Base-by-base conservation (phyloP, 2,888 invertebrate species). In the Epiblema foenella region DNA sequence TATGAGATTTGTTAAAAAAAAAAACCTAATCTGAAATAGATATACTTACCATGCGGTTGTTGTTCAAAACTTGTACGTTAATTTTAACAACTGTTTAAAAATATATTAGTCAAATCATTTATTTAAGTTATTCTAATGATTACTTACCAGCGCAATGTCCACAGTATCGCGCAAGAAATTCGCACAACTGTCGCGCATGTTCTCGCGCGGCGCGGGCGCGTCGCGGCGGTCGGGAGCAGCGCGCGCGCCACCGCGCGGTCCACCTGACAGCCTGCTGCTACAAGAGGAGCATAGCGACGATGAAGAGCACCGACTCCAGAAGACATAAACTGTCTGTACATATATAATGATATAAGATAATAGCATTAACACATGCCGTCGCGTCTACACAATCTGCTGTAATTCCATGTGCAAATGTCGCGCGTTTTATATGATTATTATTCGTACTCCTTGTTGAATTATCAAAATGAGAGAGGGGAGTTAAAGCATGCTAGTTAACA, bases 141-240 rank as follows among this genome's bases (percentile, higher is more conserved):
- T 1, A 33, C 20, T 37, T 33, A 15, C 15, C 12, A 37, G 17
- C 33, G n/a, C 9, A 54, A 9, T 39, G 37, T 54, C 89, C 90
- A 10, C 88, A 96, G 96, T 96, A 77, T 97, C 97, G 9, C 95
- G 96, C 74, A 96, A 96, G 84, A 97, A 97, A 87, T 97, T 97
- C 88, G 95, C 96, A 24, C 97, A 97, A 88, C 90, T 97, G 75
- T 96, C 97, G 9, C 94, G 95, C 73, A 96, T 97, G 79, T 97
- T 97, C 84, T 95, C 96, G 10, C 95, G 97, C 78, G 95, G 95
- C 68, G 94, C 95, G 11, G 95, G 95, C 68, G 94, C 95, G 12
- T 93, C 94, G 72, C 94, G 93, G 80, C 78, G 91, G 78, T 80
- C 87, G 20, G 87, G 87, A 42, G 81, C 81, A 66, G 83, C 93